A percentile compares a stretch with the other conserved stretches of the same genome.
Evolutionary conservation across 2,888 invertebrate species (phyloP).

Genomic region (Synergus japonicus): DNA sequence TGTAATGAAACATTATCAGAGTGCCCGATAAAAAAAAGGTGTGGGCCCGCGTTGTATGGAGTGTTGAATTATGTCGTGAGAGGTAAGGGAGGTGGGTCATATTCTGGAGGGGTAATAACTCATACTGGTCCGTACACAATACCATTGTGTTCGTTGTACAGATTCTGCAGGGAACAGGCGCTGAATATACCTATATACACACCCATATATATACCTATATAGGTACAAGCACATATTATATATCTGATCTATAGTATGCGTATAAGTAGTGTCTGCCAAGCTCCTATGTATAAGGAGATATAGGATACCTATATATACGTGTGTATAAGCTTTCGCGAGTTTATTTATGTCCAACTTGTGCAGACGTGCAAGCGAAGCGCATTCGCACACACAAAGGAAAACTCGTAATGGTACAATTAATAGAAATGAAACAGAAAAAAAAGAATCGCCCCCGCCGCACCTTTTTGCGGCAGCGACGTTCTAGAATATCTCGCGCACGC

Average conservation of each 20-base stretch:
- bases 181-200: slow-evolving; percentile 52
- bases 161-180: slow-evolving; percentile 73
- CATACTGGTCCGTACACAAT: slow-evolving; percentile 73
- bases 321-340: neutral
- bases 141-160: slow-evolving; percentile 73
- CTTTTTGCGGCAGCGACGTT: slow-evolving; percentile 1
- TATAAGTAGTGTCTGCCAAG: slow-evolving; percentile 50
- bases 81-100: slow-evolving; percentile 51
- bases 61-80: slow-evolving; percentile 73
- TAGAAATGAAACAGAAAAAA: slow-evolving; percentile 13
- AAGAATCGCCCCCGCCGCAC: neutral
- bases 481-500: slow-evolving; percentile 35
- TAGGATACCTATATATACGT: neutral
- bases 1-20: slow-evolving; percentile 51
- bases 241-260: slow-evolving; percentile 47
- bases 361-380: slow-evolving; percentile 2
- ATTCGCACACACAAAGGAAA: slow-evolving; percentile 21
- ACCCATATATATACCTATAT: neutral
- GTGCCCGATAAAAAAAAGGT: slow-evolving; percentile 50
- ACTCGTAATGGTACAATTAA: slow-evolving; percentile 39
- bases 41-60: slow-evolving; percentile 61
- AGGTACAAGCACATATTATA: slow-evolving; percentile 32
- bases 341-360: slow-evolving; percentile 29
- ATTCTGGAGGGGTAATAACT: slow-evolving; percentile 73
- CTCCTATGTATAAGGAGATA: slow-evolving; percentile 46